These are phyloP conservation scores for Eulimnadia texana DNA, from an alignment of 1,140 invertebrate species.

Conservation along the genomic window DNA sequence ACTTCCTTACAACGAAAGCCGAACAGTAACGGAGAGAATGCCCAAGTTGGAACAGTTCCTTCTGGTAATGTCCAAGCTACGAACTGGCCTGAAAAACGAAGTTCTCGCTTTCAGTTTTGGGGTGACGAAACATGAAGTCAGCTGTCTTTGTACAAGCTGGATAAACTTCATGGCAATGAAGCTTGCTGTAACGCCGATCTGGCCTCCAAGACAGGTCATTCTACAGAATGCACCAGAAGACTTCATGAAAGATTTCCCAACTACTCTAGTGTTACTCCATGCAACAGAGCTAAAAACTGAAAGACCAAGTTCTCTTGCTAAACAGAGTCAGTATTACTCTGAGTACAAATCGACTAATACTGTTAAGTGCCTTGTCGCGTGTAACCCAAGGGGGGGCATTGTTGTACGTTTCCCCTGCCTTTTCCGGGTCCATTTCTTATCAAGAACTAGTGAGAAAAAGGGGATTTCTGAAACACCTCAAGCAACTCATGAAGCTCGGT, in stretches of 20 bases:
- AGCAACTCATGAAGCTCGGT: neutral
- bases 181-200: neutral
- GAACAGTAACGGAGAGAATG: neutral
- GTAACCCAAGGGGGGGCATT: neutral
- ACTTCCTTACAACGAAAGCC: neutral
- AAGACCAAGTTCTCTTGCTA: neutral
- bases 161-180: neutral
- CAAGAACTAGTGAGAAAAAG: neutral
- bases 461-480: neutral
- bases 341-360: neutral
- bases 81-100: neutral
- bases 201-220: neutral
- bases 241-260: neutral
- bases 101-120: neutral
- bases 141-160: neutral
- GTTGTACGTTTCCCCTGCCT: neutral
- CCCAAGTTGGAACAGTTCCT: neutral
- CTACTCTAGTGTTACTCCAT: neutral
- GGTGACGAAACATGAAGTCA: neutral
- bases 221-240: neutral
- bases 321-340: neutral
- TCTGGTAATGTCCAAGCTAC: neutral
- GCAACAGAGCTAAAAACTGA: neutral
- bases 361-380: neutral
- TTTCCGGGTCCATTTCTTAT: neutral